Conservation (phyloP, 2,888 invertebrate species). For the Lapara coniferarum region DNA sequence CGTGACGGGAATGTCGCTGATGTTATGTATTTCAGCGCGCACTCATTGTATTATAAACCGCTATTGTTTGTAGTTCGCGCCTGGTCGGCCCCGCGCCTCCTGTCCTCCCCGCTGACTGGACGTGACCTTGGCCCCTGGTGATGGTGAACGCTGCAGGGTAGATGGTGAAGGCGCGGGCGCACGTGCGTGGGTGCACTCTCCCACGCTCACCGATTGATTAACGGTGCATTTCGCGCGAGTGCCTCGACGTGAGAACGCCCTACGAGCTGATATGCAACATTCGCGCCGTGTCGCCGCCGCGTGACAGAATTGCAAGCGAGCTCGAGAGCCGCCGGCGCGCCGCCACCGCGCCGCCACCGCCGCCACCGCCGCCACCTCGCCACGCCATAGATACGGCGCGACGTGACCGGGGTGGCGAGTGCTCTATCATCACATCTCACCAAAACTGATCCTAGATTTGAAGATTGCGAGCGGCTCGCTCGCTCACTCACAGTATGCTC, state of each 20-base stretch:
- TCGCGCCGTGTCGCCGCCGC: constrained; percentile 57
- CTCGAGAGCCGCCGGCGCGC: constrained; percentile 28
- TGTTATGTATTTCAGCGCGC: constrained; percentile 73
- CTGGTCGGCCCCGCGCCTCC: constrained; percentile 46
- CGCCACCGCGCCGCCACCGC: constrained; percentile 16
- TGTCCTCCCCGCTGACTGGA: constrained; percentile 36
- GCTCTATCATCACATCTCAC: constrained; percentile 22
- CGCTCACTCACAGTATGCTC: constrained; percentile 25
- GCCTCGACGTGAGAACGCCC: constrained; percentile 59
- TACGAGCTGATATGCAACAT: constrained; percentile 58
- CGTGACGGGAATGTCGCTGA: constrained; percentile 80
- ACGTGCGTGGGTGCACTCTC: constrained; percentile 52
- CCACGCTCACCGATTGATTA: constrained; percentile 70
- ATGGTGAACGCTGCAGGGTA: constrained; percentile 40
- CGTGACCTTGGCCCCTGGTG: constrained; percentile 24
- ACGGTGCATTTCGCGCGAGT: constrained; percentile 61
- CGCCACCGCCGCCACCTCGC: constrained; percentile 22
- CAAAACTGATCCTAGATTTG: constrained; percentile 19
- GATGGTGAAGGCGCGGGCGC: constrained; percentile 35
- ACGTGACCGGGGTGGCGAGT: constrained; percentile 19
- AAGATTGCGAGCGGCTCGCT: constrained; percentile 6
- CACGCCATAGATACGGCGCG: constrained; percentile 16
- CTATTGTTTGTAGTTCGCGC: constrained; percentile 81
- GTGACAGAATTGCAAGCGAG: constrained; percentile 58
- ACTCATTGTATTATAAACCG: constrained; percentile 81